phyloP scores from a whole-genome alignment of 2,888 invertebrate genomes.

The Atrina japonica region DNA sequence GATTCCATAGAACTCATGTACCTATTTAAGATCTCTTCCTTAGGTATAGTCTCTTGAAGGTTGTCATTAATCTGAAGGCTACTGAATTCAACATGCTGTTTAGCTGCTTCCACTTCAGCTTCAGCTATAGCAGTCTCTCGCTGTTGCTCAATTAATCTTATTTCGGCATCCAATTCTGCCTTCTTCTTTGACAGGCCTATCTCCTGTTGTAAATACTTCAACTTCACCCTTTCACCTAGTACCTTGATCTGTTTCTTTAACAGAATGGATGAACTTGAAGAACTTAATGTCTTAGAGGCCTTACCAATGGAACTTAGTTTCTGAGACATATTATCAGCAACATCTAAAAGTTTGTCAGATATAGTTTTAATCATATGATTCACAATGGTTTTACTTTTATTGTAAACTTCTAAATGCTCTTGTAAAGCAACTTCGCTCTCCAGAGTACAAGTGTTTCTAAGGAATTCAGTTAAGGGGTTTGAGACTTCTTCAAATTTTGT shows the following conservation, averaged over 20 bases:
- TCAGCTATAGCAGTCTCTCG: slow-evolving; percentile 16
- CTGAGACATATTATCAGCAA: slow-evolving; percentile 8
- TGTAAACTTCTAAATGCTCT: neutral
- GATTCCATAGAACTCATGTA: slow-evolving; percentile 6
- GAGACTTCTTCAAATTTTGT: neutral
- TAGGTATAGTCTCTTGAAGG: neutral
- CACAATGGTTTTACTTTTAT: neutral
- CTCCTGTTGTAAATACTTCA: slow-evolving; percentile 9
- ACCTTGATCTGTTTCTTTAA: slow-evolving; percentile 11
- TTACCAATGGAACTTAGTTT: neutral
- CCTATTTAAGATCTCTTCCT: slow-evolving; percentile 5
- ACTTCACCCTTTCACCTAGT: neutral
- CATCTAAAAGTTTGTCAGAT: neutral
- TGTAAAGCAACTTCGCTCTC: neutral
- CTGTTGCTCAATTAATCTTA: slow-evolving; percentile 21
- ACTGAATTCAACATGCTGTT: neutral
- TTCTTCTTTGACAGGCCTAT: slow-evolving; percentile 3
- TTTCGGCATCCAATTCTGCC: slow-evolving; percentile 23
- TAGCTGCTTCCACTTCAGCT: slow-evolving; percentile 20
- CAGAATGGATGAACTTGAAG: neutral
- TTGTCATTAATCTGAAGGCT: neutral
- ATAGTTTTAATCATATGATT: neutral
- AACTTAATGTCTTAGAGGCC: no score
- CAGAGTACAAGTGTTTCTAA: neutral
- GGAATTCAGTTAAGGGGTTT: neutral